Conservation (phyloP, 2,888 invertebrate species). For the Oscheius sp. region DNA sequence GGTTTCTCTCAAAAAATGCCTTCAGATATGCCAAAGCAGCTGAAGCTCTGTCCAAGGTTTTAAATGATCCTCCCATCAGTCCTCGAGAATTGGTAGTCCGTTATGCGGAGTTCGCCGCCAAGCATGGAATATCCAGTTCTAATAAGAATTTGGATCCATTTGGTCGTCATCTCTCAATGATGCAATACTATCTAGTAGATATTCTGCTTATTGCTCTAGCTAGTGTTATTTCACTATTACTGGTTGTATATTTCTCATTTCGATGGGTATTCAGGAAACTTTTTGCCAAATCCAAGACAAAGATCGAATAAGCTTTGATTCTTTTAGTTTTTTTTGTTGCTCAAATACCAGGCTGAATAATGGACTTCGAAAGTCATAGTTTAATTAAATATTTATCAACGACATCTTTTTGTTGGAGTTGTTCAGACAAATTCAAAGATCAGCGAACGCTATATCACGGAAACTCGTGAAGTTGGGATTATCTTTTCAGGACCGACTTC, state of each 20-base stretch:
- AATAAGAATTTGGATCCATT: conserved; percentile 19
- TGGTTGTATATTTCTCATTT: not conserved
- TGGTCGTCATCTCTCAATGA: conserved; percentile 1
- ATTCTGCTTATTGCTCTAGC: not conserved
- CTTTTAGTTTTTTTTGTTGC: too few relatives aligned
- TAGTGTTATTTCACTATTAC: not conserved
- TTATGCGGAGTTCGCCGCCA: conserved; percentile 24
- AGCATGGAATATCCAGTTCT: conserved; percentile 13
- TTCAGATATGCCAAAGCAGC: conserved; percentile 1
- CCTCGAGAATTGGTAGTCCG: conserved; percentile 19
- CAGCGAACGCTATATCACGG: too few relatives aligned
- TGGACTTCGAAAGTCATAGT: too few relatives aligned
- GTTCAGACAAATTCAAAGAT: too few relatives aligned
- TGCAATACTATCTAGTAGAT: conserved; percentile 20
- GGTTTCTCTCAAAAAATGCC: not conserved
- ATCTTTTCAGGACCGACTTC: too few relatives aligned
- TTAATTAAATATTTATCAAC: too few relatives aligned
- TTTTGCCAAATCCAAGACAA: not conserved
- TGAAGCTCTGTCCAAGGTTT: not conserved
- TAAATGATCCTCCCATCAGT: not conserved
- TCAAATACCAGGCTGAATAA: too few relatives aligned
- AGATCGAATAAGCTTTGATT: not conserved
- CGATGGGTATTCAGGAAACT: not conserved
- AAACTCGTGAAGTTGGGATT: too few relatives aligned
- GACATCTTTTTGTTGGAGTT: too few relatives aligned